These are phyloP conservation scores for Aplodontia rufa DNA, from an alignment of 2,113 vertebrate species.

Conservation along the genomic window DNA sequence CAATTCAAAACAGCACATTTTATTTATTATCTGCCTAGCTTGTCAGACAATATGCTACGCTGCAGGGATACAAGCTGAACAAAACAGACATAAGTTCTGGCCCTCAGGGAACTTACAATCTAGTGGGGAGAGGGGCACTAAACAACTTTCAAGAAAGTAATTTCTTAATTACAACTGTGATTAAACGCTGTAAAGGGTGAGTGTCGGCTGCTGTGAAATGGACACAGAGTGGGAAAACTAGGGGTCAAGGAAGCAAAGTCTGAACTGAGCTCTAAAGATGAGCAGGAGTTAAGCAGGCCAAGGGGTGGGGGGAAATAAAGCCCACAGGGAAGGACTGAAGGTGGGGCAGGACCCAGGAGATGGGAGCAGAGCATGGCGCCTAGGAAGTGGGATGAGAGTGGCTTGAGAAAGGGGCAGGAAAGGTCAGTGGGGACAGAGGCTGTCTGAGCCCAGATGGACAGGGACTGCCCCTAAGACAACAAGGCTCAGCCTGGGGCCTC, in stretches of 20 bases:
- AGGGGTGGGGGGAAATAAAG: neutral
- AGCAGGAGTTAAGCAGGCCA: neutral
- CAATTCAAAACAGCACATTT: conserved; percentile 60
- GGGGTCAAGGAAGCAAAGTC: neutral
- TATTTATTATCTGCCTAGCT: conserved; percentile 50
- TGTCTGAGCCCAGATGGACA: neutral
- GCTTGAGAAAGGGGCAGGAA: neutral
- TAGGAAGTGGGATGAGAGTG: neutral
- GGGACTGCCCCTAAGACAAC: neutral
- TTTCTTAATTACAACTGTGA: conserved; percentile 19
- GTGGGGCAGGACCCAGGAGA: neutral
- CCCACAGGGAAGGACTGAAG: neutral
- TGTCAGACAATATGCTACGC: conserved; percentile 11
- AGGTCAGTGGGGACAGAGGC: neutral
- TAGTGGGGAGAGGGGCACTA: neutral
- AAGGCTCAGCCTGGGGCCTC: neutral
- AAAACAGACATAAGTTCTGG: conserved; percentile 36
- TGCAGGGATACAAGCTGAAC: conserved; percentile 45
- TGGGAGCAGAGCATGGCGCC: neutral
- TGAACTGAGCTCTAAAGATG: neutral
- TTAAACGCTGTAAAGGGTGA: neutral
- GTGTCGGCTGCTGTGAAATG: neutral
- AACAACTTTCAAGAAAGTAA: neutral
- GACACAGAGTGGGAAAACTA: neutral
- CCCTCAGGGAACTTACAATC: conserved; percentile 75